A percentile compares a stretch with the other conserved stretches of the same genome.
These are phyloP conservation scores for Anoncus sp. DNA, from an alignment of 2,888 invertebrate genomes.

Conservation along the genomic window DNA sequence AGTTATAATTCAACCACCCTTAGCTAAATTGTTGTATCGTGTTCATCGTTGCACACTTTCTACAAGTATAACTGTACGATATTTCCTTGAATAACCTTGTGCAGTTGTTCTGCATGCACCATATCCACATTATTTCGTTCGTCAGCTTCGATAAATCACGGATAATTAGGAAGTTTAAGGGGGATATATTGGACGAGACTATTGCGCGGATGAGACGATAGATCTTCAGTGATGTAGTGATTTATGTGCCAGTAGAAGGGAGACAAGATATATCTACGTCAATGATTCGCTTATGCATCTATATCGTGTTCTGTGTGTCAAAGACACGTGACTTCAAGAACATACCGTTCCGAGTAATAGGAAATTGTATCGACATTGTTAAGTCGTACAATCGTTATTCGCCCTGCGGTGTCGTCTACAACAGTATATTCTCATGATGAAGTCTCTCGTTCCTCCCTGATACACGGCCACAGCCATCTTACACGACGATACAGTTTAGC, in stretches of 20 bases:
- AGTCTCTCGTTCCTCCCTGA: background rate
- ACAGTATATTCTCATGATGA: background rate
- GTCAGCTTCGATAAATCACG: conserved; percentile 53
- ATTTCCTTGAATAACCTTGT: conserved; percentile 18
- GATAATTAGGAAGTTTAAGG: conserved; percentile 43
- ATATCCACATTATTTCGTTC: conserved; percentile 44
- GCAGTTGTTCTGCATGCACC: conserved; percentile 3
- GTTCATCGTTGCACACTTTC: conserved; percentile 12
- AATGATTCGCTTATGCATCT: conserved; percentile 9
- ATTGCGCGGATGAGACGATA: conserved; percentile 2
- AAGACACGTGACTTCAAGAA: background rate
- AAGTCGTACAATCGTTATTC: background rate
- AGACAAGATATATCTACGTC: background rate
- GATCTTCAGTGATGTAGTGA: conserved; percentile 2
- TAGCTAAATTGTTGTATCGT: conserved; percentile 39
- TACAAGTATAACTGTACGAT: conserved; percentile 19
- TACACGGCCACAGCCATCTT: too few species aligned
- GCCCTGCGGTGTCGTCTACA: background rate
- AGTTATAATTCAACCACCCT: conserved; percentile 58
- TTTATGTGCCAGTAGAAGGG: conserved; percentile 15
- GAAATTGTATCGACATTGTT: background rate
- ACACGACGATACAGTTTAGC: too few species aligned
- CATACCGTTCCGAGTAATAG: background rate
- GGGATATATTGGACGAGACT: conserved; percentile 30
- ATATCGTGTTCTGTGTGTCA: background rate